Percentiles rank a stretch among this genome's conserved stretches.
Conservation (phyloP, 2,113 vertebrate genomes). For the Serranochromis macrocephalus region DNA sequence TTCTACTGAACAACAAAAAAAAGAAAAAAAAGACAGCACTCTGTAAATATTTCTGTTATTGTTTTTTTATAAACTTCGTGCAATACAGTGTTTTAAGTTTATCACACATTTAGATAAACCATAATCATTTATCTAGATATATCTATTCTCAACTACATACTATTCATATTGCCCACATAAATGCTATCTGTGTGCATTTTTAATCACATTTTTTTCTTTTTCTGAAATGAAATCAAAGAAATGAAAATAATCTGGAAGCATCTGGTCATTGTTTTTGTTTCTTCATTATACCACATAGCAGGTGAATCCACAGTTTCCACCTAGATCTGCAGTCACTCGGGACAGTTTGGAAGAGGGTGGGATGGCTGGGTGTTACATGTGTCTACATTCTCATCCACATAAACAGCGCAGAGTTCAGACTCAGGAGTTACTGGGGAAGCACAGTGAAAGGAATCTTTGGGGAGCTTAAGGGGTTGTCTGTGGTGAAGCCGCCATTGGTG, state of each 20-base stretch:
- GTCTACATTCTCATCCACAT: conserved; percentile 63
- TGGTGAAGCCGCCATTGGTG: conserved; percentile 33
- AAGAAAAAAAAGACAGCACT: conserved; percentile 61
- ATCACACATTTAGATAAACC: conserved; percentile 79
- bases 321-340: conserved; percentile 21
- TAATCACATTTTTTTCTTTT: conserved; percentile 52
- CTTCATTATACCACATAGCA: conserved; percentile 31
- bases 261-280: conserved; percentile 49
- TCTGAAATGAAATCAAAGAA: conserved; percentile 55
- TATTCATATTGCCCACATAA: conserved; percentile 75
- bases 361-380: neutral
- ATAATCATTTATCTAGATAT: conserved; percentile 67
- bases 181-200: conserved; percentile 71
- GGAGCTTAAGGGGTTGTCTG: conserved; percentile 8
- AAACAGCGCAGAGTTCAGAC: conserved; percentile 44
- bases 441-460: conserved; percentile 68
- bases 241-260: conserved; percentile 56
- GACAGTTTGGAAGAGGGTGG: neutral
- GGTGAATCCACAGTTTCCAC: conserved; percentile 42
- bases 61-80: conserved; percentile 76
- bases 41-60: conserved; percentile 55
- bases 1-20: neutral
- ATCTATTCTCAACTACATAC: conserved; percentile 74
- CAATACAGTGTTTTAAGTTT: conserved; percentile 78
- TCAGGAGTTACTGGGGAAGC: conserved; percentile 52